Base-by-base conservation (phyloP, 2,888 invertebrate genomes). In the Malthinus flaveolus region DNA sequence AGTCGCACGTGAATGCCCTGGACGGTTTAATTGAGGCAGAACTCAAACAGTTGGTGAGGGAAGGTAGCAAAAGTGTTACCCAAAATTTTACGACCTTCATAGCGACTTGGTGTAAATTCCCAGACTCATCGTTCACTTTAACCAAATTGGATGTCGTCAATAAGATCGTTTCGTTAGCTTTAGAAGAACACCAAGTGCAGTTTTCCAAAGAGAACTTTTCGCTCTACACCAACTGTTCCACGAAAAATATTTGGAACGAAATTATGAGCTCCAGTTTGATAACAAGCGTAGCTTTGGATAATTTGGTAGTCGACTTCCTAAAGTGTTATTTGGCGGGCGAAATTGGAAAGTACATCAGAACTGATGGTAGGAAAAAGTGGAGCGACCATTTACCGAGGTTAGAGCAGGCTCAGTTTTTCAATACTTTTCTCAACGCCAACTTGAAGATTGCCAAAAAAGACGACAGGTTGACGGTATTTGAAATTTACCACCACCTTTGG, bases 111-210 rank as follows among this genome's bases (percentile, higher is more conserved):
- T n/a, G 12, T 7, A 51, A 51, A 44, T 33, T 7, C 8, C 10
- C 3, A 7, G 32, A 31, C 7, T 7, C n/a, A 1, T 32, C 10
- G 8, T 39, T 10, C n/a, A 36, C 32, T 12, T 4, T 49, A 32
- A 49, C 39, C 9, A 49, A 49, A 10, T 11, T n/a, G 9, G 49
- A 49, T 39, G 13, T 49, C 5, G 3, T 32, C 4, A 47, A 47
- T 13, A 34, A 34, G 7, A 9, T 47, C 1, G 15, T 12, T n/a
- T 32, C 12, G 1, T 13, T 47, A 0, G 15, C 34, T 47, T 15
- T 47, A 1, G 47, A 47, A 12, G 33, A 15, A 0, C 13, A 15
- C 12, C 7, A 7, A 1, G 1, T 34, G 12, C 12, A n/a, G 6
- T 34, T 47, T 34, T 7, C 47, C 5, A 47, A 47, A 47, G 47